Evolutionary conservation across 2,113 vertebrate genomes (phyloP).

Genomic region (Junco hyemalis): DNA sequence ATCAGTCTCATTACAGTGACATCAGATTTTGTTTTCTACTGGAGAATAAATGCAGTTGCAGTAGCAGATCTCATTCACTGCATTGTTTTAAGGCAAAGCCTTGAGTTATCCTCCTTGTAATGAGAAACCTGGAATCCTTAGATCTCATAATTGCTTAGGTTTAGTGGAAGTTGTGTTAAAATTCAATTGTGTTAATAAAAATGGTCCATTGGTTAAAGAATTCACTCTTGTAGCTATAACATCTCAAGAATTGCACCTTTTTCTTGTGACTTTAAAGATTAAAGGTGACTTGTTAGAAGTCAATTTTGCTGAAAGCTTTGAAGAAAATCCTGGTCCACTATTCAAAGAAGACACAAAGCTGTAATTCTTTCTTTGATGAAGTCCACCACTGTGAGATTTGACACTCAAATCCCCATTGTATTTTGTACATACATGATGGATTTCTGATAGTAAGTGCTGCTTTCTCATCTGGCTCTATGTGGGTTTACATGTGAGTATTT

Average conservation of each 20-base stretch:
- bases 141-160: neutral
- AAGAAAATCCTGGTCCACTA: neutral
- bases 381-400: neutral
- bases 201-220: neutral
- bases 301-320: neutral
- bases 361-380: slow-evolving; percentile 23
- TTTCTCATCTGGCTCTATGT: neutral
- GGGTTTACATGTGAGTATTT: neutral
- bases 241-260: neutral
- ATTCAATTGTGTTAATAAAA: neutral
- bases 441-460: neutral
- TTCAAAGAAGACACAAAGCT: slow-evolving; percentile 16
- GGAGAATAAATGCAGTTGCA: neutral
- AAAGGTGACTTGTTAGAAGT: slow-evolving; percentile 17
- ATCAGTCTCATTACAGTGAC: neutral
- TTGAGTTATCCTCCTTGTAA: neutral
- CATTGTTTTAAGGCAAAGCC: neutral
- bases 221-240: neutral
- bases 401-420: neutral
- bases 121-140: neutral
- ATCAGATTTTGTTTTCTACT: neutral
- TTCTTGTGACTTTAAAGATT: neutral
- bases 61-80: neutral
- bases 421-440: neutral
- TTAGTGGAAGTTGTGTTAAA: neutral